Evolutionary conservation across 2,888 invertebrate genomes (phyloP), one percentile per base, ranked within the genome.

Genomic region (Muscina levida): DNA sequence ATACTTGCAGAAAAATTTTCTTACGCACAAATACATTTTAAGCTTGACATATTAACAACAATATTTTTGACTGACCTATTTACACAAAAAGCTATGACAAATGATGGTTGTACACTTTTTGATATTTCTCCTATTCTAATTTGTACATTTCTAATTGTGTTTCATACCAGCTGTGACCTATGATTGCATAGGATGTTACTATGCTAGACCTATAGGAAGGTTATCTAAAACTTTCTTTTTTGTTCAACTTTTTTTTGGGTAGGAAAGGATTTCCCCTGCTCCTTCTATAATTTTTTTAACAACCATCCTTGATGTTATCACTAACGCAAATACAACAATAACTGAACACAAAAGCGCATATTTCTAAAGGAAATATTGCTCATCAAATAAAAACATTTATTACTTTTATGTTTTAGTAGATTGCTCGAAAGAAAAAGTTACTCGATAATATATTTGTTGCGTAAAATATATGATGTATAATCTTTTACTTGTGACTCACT

Each of bases 161-260:
- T 26, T 57, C 13, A 5, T 15, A 22, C 57, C 57, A 57, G 57
- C 57, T 57, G 57, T 57, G 57, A 57, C 57, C 57, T 57, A 26
- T 57, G 57, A 57, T 19, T 10, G 48, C 10, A 48, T 2, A 4
- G 10, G 1, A n/a, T n/a, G 4, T 48, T 11, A 10, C 1, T 37
- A 37, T 6, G 10, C 4, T 4, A 48, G 48, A 17, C 48, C n/a
- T 15, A 15, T 11, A 46, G 46, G 15, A 15, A 19, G 17, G 8
- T 4, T 8, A 19, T 48, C 19, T n/a, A n/a, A 19, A 48, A 48
- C 19, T 19, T 19, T 19, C 19, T 19, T 22, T 19, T 15, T 22
- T 10, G 19, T 22, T 48, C 10, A n/a, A n/a, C n/a, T n/a, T n/a
- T n/a, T n/a, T n/a, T n/a, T n/a, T n/a, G n/a, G n/a, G n/a, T n/a